Conservation (phyloP, 53 echinoderm and acorn worm species). For the Luidia sarsii region DNA sequence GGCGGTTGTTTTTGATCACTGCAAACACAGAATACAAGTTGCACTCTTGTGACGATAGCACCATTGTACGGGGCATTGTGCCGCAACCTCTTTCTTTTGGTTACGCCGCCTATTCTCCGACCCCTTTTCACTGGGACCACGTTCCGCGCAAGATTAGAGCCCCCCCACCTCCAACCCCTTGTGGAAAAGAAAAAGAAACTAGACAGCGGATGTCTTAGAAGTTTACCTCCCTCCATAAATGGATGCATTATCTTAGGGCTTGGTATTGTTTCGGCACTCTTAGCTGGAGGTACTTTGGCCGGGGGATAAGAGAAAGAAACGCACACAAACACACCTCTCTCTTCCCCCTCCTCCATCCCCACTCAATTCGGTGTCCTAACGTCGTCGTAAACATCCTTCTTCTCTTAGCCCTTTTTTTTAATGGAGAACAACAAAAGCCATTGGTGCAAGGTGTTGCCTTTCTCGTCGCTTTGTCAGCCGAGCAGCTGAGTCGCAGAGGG, state of each 20-base stretch:
- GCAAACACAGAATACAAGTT: too few species aligned
- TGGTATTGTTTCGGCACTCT: not conserved
- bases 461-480: slow-evolving; percentile 3
- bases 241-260: slow-evolving; percentile 18
- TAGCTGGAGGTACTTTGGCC: not conserved
- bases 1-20: slow-evolving; percentile 4
- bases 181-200: not conserved
- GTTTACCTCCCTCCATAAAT: slow-evolving; percentile 24
- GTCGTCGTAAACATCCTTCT: slow-evolving; percentile 33
- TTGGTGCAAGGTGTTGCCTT: slow-evolving; percentile 18
- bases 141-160: slow-evolving; percentile 8
- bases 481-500: too few species aligned
- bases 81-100: not conserved
- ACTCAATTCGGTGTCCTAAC: not conserved
- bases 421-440: slow-evolving; percentile 12
- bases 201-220: slow-evolving; percentile 31
- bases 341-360: too few species aligned
- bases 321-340: too few species aligned
- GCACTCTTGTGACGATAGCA: too few species aligned
- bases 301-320: too few species aligned
- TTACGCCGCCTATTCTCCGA: too few species aligned
- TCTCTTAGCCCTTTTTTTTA: too few species aligned
- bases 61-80: slow-evolving; percentile 14
- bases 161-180: too few species aligned
- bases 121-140: not conserved